A percentile compares a stretch with the other conserved stretches of the same genome.
These are phyloP conservation scores for Mola mola DNA, from an alignment of 2,113 vertebrate species.

Conservation along the genomic window DNA sequence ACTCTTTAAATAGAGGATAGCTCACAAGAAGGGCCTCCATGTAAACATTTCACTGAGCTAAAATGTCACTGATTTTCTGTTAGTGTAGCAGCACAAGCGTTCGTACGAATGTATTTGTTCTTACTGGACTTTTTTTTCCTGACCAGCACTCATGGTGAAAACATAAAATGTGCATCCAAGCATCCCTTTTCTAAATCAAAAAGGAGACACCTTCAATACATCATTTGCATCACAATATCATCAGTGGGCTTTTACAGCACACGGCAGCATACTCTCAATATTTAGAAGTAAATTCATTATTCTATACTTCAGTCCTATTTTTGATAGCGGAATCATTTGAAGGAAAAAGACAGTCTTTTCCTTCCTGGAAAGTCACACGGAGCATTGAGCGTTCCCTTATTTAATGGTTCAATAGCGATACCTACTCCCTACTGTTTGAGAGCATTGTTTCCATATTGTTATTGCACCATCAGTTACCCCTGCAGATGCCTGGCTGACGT, in stretches of 20 bases:
- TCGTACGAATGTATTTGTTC: not conserved
- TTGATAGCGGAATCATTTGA: conserved; percentile 38
- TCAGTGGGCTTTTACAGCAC: conserved; percentile 8
- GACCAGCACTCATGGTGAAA: not conserved
- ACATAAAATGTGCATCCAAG: conserved; percentile 11
- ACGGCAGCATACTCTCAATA: conserved; percentile 20
- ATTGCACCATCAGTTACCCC: conserved; percentile 74
- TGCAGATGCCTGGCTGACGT: conserved; percentile 65
- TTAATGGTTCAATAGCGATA: conserved; percentile 72
- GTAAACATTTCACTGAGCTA: not conserved
- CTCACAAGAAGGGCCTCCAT: not conserved
- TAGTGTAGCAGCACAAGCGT: not conserved
- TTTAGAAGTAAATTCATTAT: conserved; percentile 46
- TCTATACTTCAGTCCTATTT: not conserved
- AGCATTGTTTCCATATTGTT: conserved; percentile 74
- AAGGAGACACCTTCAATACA: not conserved
- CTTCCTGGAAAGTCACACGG: conserved; percentile 55
- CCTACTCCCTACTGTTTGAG: conserved; percentile 64
- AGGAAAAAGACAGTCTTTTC: conserved; percentile 48
- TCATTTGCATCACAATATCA: conserved; percentile 17
- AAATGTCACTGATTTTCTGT: not conserved
- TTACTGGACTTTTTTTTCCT: not conserved
- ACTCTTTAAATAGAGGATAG: not conserved
- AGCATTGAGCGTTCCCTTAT: conserved; percentile 68
- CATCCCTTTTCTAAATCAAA: conserved; percentile 11